Evolutionary conservation across 1,140 invertebrate genomes (phyloP), one percentile per base, ranked within the genome.

Genomic region (Asobara japonica): DNA sequence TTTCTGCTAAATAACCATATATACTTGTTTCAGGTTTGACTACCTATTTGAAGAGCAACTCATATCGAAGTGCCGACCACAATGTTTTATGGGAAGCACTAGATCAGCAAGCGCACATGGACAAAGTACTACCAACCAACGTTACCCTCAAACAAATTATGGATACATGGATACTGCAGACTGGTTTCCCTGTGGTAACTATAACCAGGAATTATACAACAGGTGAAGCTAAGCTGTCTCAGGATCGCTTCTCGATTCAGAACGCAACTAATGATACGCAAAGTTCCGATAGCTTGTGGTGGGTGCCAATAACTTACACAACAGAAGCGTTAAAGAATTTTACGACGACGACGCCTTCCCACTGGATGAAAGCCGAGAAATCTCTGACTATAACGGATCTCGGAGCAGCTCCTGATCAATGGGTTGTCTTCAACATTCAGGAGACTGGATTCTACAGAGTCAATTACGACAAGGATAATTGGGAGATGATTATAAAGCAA

Each of bases 161-260:
- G 94, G 94, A 97, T 77, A 96, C 95, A 0, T 98, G 96, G 96
- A 96, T 94, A 0, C 82, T 96, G 7, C 95, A 97, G 85, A 95
- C 92, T 71, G 94, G 94, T 0, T 97, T 93, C 83, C 96, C 96
- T 0, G 90, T 97, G 0, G 87, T 97, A 0, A 95, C 90, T 0
- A 90, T 96, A 0, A 90, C 78, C 0, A 89, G 92, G 62, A 83
- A 94, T 82, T 94, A 95, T 78, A 81, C 89, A 13, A 88, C 83
- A 6, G 88, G 90, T 33, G 79, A 81, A 0, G 87, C 91, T 5
- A 82, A 74, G 1, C 83, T 95, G 6, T 88, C 84, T 20, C 93
- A 94, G 90, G 89, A 91, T 82, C 84, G 90, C 22, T 92, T 91
- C 61, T 82, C 90, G 45, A 79, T 91, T 0, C 78, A 83, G 77